Evolutionary conservation across 2,113 vertebrate species (phyloP).

Genomic region (Rattus rattus): DNA sequence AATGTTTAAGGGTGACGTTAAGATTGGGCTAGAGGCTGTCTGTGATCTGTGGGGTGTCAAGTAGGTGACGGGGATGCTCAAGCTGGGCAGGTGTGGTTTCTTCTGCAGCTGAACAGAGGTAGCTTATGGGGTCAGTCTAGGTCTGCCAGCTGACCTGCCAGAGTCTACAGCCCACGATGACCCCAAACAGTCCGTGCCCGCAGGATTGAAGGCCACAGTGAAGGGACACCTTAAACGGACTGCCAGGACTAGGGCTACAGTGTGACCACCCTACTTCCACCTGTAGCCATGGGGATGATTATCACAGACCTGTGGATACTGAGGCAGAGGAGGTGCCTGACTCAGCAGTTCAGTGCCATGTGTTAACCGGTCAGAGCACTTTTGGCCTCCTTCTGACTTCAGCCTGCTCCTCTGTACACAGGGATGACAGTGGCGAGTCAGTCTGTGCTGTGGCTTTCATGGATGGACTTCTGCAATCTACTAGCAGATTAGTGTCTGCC

Average conservation of each 20-base stretch:
- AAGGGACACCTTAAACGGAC: background rate
- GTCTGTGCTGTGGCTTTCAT: background rate
- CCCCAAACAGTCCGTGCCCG: background rate
- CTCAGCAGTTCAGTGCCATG: background rate
- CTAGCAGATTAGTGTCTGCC: background rate
- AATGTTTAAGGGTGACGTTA: background rate
- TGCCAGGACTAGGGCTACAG: background rate
- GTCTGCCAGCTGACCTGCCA: background rate
- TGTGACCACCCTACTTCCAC: rapidly evolving
- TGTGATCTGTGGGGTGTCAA: background rate
- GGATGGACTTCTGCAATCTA: background rate
- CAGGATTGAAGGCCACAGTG: rapidly evolving
- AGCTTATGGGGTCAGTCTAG: background rate
- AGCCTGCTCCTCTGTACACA: background rate
- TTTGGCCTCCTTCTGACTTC: background rate
- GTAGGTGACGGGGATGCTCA: background rate
- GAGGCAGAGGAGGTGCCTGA: background rate
- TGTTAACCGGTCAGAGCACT: background rate
- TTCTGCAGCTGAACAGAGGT: background rate
- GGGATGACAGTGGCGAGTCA: background rate
- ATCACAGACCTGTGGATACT: background rate
- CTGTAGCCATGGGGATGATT: background rate
- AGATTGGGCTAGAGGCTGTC: no score
- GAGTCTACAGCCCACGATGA: background rate
- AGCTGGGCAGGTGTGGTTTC: background rate